Evolutionary conservation across 1,140 invertebrate genomes (phyloP).

Genomic region (Rhagoletis zephyria): DNA sequence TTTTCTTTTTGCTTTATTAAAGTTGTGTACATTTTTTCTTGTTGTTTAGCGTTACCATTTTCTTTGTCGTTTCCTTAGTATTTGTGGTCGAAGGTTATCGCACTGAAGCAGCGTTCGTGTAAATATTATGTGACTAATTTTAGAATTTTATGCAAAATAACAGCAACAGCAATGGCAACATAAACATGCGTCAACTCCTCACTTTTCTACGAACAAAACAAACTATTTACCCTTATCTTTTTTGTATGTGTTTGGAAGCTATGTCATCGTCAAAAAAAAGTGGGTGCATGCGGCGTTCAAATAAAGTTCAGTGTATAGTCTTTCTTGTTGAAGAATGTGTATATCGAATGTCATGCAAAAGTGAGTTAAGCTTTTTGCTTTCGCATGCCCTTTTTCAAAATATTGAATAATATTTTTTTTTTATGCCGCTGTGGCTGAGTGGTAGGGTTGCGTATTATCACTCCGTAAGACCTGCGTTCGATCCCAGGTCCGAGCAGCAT

Average conservation of each 20-base stretch:
- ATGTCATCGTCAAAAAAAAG: neutral
- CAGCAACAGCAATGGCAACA: neutral
- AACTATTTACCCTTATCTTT: neutral
- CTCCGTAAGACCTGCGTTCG: too few species aligned
- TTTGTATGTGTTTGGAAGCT: neutral
- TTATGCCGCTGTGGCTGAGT: too few species aligned
- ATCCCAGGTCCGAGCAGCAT: too few species aligned
- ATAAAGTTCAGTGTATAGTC: too few species aligned
- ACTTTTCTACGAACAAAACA: neutral
- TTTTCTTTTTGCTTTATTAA: neutral
- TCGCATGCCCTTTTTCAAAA: too few species aligned
- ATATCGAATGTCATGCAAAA: too few species aligned
- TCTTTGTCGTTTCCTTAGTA: neutral
- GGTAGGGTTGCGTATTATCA: too few species aligned
- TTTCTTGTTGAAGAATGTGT: too few species aligned
- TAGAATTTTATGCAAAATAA: constrained; percentile 1
- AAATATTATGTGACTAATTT: constrained; percentile 22
- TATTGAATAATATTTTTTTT: too few species aligned
- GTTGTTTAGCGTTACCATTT: neutral
- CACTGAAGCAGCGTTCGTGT: neutral
- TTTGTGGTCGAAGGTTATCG: neutral
- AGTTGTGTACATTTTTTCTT: neutral
- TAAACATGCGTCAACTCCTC: neutral
- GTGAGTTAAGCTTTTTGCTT: too few species aligned
- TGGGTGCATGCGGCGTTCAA: too few species aligned